Base-by-base conservation (phyloP, 2,888 invertebrate genomes). In the Mayetiola destructor region DNA sequence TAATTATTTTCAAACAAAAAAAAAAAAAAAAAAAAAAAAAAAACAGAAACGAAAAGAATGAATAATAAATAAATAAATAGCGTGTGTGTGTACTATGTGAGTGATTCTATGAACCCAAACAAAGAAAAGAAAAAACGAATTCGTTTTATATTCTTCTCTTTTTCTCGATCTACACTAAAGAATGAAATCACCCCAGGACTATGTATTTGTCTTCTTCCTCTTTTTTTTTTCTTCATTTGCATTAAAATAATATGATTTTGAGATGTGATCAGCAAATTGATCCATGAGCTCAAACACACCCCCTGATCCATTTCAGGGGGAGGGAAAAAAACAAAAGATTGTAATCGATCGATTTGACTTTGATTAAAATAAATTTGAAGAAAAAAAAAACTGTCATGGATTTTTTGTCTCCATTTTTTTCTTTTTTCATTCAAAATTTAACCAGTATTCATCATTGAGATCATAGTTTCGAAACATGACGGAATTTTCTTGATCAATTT, bases 361-460 rank as follows among this genome's bases (percentile, higher is more conserved):
- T 36, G 36, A n/a, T 36, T 8, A 18, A 20, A 6, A 18, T 40
- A n/a, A n/a, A n/a, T n/a, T n/a, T n/a, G n/a, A n/a, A n/a, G n/a
- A n/a, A n/a, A n/a, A n/a, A n/a, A n/a, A n/a, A n/a, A n/a, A n/a
- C n/a, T n/a, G n/a, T n/a, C n/a, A n/a, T n/a, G n/a, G n/a, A n/a
- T n/a, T n/a, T n/a, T n/a, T n/a, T 6, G 20, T 23, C 21, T 23
- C 23, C 4, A 21, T 23, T 23, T 29, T 52, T 18, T 39, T 57
- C 12, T 27, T 59, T 20, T 57, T 58, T 32, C 55, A 58, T 52
- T 61, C 61, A 55, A 61, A 62, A 21, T 60, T 53, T 29, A 61
- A 57, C 62, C 62, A 62, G 56, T 56, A 61, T 37, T 61, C 61
- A 59, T 62, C 62, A 21, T 61, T 61, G 37, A 62, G 52, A 60